Evolutionary conservation across 2,888 invertebrate species (phyloP), one percentile per base, ranked within the genome.

Genomic region (Oscheius sp.): DNA sequence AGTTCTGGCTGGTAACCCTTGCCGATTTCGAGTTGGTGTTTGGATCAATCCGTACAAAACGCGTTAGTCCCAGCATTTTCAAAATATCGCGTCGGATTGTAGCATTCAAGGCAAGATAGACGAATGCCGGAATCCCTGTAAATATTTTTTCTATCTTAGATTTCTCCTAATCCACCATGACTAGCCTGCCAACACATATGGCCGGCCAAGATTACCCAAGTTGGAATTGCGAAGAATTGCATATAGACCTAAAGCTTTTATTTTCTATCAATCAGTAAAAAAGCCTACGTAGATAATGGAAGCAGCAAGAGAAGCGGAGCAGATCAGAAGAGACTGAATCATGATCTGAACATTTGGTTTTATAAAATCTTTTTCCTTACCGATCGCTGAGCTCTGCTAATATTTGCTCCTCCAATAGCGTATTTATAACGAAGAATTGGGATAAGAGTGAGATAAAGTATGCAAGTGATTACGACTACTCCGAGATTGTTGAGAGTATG

Each of bases 401-500:
- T 37, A n/a, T n/a, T n/a, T n/a, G n/a, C n/a, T n/a, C n/a, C n/a
- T n/a, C n/a, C n/a, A n/a, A n/a, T n/a, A n/a, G n/a, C 37, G 37
- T 37, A 37, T 37, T 8, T 10, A 37, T 37, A 8, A 37, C 8
- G 15, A 10, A 8, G 37, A 37, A 37, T 37, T 48, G n/a, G n/a
- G n/a, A n/a, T n/a, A n/a, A n/a, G n/a, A n/a, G n/a, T n/a, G n/a
- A n/a, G n/a, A n/a, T 61, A 61, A 17, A 61, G 61, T n/a, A 61
- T 27, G n/a, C 42, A 42, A 12, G 61, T 61, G 27, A 27, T 17
- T 31, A 61, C 29, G 31, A 61, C 61, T 1, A 61, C 45, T 8
- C 25, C 6, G 8, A 61, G n/a, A 27, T 61, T 61, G 42, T 61
- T 61, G 20, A 45, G n/a, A 8, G 61, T 61, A 29, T 61, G 61